Evolutionary conservation across 2,888 invertebrate species (phyloP).

Genomic region (Tenthredo amoena): DNA sequence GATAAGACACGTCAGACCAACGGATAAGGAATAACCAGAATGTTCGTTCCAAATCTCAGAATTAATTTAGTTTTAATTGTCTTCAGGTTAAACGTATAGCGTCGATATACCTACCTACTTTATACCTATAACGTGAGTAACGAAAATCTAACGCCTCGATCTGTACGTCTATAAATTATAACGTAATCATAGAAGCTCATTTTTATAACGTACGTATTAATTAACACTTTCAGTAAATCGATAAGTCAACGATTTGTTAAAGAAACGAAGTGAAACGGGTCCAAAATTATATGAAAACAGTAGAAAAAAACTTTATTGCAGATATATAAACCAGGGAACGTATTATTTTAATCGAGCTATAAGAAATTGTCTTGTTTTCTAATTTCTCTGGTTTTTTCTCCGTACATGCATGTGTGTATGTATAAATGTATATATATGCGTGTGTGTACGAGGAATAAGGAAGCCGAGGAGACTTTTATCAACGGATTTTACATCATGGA

Average conservation of each 20-base stretch:
- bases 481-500: background rate
- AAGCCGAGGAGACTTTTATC: background rate
- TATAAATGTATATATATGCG: too few species aligned
- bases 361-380: background rate
- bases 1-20: constrained; percentile 9
- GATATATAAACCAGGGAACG: too few species aligned
- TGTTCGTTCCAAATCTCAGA: constrained; percentile 38
- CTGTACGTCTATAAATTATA: background rate
- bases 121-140: background rate
- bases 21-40: constrained; percentile 24
- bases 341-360: too few species aligned
- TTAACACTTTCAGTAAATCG: background rate
- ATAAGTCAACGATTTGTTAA: background rate
- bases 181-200: background rate
- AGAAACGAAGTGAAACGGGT: background rate
- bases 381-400: background rate
- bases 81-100: constrained; percentile 40
- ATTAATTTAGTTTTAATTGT: constrained; percentile 47
- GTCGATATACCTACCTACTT: background rate
- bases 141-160: background rate
- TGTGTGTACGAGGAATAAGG: background rate
- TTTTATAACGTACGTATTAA: background rate
- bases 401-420: background rate
- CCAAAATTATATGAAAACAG: background rate
- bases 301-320: background rate